phyloP scores from a whole-genome alignment of 2,888 invertebrate genomes.

The Rhamphomyia laevipes region DNA sequence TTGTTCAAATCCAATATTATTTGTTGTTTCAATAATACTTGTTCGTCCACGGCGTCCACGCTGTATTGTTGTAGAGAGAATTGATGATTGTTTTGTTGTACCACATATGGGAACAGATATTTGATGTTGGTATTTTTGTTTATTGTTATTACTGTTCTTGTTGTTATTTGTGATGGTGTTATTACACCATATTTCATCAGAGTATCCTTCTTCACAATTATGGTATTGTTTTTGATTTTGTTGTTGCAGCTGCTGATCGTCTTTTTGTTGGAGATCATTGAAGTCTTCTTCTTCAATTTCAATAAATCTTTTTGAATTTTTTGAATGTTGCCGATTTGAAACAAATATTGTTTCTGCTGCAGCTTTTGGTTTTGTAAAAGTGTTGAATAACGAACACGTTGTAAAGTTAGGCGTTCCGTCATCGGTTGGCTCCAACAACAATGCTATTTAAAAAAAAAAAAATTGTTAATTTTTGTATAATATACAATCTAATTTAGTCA shows the following conservation, averaged over 20 bases:
- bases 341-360: background rate
- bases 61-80: background rate
- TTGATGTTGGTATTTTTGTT: background rate
- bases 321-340: background rate
- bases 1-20: background rate
- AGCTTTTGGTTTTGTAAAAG: background rate
- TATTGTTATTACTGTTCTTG: background rate
- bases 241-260: background rate
- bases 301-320: background rate
- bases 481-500: background rate
- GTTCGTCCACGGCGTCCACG: background rate
- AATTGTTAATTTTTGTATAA: background rate
- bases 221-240: background rate
- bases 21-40: background rate
- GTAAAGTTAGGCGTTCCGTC: background rate
- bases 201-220: background rate
- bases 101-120: background rate
- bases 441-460: background rate
- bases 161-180: background rate
- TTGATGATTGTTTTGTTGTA: background rate
- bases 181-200: background rate
- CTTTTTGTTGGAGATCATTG: background rate
- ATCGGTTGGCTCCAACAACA: conserved; percentile 2
- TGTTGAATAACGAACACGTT: background rate
- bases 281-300: background rate